phyloP scores from a whole-genome alignment of 30 jellyfish, hydroid and myxozoan species.

The Pseudorhiza aurosa region DNA sequence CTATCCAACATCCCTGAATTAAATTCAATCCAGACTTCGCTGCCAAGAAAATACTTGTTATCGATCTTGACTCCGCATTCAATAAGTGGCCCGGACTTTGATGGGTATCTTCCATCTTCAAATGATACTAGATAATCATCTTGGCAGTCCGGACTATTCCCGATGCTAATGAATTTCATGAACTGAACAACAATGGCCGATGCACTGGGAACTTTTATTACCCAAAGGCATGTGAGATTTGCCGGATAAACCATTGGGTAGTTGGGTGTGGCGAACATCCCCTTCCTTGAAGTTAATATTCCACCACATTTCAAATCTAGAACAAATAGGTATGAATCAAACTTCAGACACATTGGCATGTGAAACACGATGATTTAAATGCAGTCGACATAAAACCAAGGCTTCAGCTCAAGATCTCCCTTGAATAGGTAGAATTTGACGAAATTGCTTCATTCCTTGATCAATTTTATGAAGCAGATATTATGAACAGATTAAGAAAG shows the following conservation, averaged over 20 bases:
- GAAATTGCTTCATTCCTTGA: no score
- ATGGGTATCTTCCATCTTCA: constrained; percentile 52
- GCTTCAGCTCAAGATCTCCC: no score
- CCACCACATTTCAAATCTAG: constrained; percentile 92
- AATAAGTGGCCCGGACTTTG: constrained; percentile 49
- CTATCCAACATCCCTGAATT: constrained; percentile 21
- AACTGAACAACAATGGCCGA: constrained; percentile 56
- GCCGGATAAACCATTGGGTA: constrained; percentile 79
- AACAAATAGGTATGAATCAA: no score
- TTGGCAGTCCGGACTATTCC: constrained; percentile 14
- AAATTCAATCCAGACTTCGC: constrained; percentile 70
- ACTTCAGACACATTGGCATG: no score
- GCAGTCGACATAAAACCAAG: no score
- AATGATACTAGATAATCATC: constrained; percentile 61
- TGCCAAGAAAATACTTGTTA: constrained; percentile 27
- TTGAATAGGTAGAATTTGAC: no score
- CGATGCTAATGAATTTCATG: constrained; percentile 12
- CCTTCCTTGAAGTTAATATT: constrained; percentile 61
- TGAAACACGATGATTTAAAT: no score
- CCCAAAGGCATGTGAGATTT: constrained; percentile 73
- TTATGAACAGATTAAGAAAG: no score
- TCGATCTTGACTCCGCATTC: constrained; percentile 68
- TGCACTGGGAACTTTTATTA: constrained; percentile 58
- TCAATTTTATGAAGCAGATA: no score
- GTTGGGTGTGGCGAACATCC: constrained; percentile 81